Percentiles rank a stretch among this genome's conserved stretches.
These are phyloP conservation scores for Amphiprion percula DNA, from an alignment of 2,113 vertebrate species.

Conservation along the genomic window DNA sequence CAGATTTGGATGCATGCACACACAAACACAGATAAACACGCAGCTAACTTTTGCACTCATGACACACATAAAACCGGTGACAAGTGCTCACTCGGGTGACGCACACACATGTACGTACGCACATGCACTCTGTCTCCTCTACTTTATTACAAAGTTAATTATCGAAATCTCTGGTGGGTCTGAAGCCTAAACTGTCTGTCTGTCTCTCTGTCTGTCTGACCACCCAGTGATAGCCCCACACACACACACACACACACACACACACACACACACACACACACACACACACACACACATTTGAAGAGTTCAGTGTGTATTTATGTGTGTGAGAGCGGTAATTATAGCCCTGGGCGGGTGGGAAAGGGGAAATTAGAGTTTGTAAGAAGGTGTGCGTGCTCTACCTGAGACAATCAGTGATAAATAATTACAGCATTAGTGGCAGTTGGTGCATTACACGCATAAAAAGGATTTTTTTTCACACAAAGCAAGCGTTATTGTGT, in stretches of 20 bases:
- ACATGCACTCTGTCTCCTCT: slow-evolving; percentile 13
- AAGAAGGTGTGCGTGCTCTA: slow-evolving; percentile 49
- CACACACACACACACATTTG: neutral
- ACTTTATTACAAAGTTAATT: slow-evolving; percentile 62
- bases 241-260: neutral
- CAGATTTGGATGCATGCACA: neutral
- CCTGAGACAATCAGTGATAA: slow-evolving; percentile 52
- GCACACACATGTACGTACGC: slow-evolving; percentile 3
- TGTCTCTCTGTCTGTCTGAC: slow-evolving; percentile 32
- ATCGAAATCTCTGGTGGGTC: slow-evolving; percentile 50
- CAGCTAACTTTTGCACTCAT: slow-evolving; percentile 24
- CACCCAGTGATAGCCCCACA: slow-evolving; percentile 16
- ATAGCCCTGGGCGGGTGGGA: slow-evolving; percentile 31
- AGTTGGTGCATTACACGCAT: slow-evolving; percentile 22
- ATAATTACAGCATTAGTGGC: slow-evolving; percentile 50
- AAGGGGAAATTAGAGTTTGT: slow-evolving; percentile 45
- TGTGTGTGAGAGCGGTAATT: slow-evolving; percentile 41
- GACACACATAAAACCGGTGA: slow-evolving; percentile 13
- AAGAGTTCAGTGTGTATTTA: slow-evolving; percentile 1
- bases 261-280: no score
- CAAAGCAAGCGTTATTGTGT: neutral
- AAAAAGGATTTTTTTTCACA: neutral
- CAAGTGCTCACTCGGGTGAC: slow-evolving; percentile 7
- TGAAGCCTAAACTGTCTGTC: neutral
- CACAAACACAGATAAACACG: neutral